Base-by-base conservation (phyloP, 2,797 vertebrate species). In the Poeciliopsis paucimaculata region DNA sequence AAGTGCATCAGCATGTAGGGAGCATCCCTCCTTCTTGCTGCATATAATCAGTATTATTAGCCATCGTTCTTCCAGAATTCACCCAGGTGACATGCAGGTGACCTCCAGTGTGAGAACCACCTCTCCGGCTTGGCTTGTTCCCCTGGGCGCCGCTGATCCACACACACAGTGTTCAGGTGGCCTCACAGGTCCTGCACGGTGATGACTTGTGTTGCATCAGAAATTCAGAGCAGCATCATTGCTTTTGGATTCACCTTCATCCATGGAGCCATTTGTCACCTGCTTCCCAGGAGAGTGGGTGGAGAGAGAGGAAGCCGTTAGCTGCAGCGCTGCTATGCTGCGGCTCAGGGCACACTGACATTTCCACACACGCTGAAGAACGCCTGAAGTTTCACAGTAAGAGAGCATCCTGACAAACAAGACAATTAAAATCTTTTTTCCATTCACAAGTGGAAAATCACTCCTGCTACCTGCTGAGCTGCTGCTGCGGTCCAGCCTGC, bases 151-250 rank as follows among this genome's bases (percentile, higher is more conserved):
- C 81, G 83, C 82, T 77, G 72, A 82, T 83, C 79, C 23, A 64
- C 77, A 76, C 76, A 93, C 91, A 90, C 86, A 92, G n/a, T 93
- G 93, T 91, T 92, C 86, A 89, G 83, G 80, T 60, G 9, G 73
- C 83, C 84, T 79, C 80, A 87, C 83, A 78, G 84, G 88, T 79
- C 68, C 77, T 87, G 90, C 89, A 83, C 86, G 81, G 77, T 62
- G 83, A 88, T 88, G 81, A 80, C 84, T 83, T 77, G 77, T 84
- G 87, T 85, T 84, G 70, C 75, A 83, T 80, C 83, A 84, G 85
- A 90, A 86, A 89, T 84, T 87, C 75, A 83, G 74, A 79, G 71
- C 86, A 86, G 83, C 82, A 88, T 80, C 68, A 85, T 62, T 39
- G 77, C 85, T 72, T 0, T 10, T 51, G 78, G 9, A 87, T 86